These are phyloP conservation scores for Drymonia ruficornis DNA, from an alignment of 2,888 invertebrate genomes.

Conservation along the genomic window DNA sequence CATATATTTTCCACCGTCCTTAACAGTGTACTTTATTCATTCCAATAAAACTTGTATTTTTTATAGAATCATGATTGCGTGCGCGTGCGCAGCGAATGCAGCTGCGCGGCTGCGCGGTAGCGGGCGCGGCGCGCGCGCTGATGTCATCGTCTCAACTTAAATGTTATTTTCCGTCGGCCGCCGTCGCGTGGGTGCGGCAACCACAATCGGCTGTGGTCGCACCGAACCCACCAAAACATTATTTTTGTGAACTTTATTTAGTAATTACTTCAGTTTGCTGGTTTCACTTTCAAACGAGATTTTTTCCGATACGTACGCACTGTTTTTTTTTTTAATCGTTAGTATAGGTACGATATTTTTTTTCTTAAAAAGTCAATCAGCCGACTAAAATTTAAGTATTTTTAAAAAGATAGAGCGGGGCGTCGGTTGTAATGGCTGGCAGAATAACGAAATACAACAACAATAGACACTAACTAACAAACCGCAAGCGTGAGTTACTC, in stretches of 20 bases:
- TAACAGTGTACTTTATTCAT: constrained; percentile 15
- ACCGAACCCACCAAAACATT: constrained; percentile 50
- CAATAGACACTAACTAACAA: background rate
- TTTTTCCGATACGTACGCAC: background rate
- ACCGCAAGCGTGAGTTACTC: background rate
- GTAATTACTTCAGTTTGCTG: background rate
- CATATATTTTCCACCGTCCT: constrained; percentile 5
- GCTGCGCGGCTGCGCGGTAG: constrained; percentile 64
- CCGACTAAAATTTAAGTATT: background rate
- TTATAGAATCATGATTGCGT: constrained; percentile 47
- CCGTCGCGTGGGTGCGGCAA: constrained; percentile 73
- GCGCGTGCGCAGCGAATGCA: constrained; percentile 49
- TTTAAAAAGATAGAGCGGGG: no score
- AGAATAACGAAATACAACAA: no score
- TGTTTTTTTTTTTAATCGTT: background rate
- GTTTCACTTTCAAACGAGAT: constrained; percentile 5
- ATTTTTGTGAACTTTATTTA: constrained; percentile 18
- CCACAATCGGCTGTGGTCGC: constrained; percentile 57
- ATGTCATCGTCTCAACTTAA: constrained; percentile 80
- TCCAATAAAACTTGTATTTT: constrained; percentile 27
- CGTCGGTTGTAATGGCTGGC: background rate
- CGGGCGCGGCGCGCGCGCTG: constrained; percentile 73
- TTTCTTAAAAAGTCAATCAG: background rate
- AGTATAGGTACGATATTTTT: background rate
- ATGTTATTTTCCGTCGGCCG: constrained; percentile 78